Evolutionary conservation across 92 coral and sea anemone genomes (phyloP).

Genomic region (Epizoanthus ramosus): DNA sequence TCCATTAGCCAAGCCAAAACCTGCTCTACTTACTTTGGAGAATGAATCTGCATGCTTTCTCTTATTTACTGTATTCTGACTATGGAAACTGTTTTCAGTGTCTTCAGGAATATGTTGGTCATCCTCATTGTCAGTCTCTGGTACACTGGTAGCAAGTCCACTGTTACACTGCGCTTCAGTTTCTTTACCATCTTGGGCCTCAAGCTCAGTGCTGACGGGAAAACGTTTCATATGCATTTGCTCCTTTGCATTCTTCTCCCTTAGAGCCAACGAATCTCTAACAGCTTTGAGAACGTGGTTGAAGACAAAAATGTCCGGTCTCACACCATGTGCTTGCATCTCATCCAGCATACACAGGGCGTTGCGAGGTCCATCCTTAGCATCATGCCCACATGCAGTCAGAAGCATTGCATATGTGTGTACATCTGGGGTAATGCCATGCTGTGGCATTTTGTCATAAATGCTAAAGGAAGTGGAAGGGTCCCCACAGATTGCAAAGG

Average conservation of each 20-base stretch:
- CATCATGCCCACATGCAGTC: slow-evolving; percentile 65
- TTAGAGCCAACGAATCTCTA: slow-evolving; percentile 52
- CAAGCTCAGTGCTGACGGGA: too few species aligned
- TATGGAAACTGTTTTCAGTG: not conserved
- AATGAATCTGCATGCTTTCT: not conserved
- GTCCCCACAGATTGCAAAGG: slow-evolving; percentile 68
- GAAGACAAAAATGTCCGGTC: slow-evolving; percentile 76
- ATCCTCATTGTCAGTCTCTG: not conserved
- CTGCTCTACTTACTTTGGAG: not conserved
- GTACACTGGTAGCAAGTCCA: not conserved
- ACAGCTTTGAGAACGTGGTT: slow-evolving; percentile 73
- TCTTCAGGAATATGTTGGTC: not conserved
- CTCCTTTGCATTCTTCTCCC: not conserved
- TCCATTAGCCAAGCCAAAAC: not conserved
- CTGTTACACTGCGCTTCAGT: not conserved
- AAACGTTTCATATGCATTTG: not conserved
- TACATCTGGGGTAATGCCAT: slow-evolving; percentile 54
- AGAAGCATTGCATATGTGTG: slow-evolving; percentile 71
- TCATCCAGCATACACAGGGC: slow-evolving; percentile 69
- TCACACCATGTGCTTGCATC: slow-evolving; percentile 62
- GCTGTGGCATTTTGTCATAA: slow-evolving; percentile 56
- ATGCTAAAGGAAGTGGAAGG: slow-evolving; percentile 62
- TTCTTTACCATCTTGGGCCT: not conserved
- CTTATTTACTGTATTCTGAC: not conserved
- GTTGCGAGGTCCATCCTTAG: slow-evolving; percentile 54